Base-by-base conservation (phyloP, 1,140 invertebrate species). In the Drosophila cardini region DNA sequence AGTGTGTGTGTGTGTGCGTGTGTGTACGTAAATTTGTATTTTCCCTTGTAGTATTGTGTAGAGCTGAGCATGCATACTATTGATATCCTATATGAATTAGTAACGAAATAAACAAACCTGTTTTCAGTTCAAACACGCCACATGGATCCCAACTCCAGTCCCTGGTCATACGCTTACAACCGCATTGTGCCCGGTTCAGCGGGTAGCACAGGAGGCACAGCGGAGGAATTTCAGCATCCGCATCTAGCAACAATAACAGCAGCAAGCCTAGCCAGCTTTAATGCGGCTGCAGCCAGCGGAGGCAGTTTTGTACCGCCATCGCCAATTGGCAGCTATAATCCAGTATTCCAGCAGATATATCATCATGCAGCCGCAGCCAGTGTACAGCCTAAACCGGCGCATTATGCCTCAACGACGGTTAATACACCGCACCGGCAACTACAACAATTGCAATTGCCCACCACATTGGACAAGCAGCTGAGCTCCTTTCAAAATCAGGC, bases 271-370 rank as follows among this genome's bases (percentile, higher is more conserved):
- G 90, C 90, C 13, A 91, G 90, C 64, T 91, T 91, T 9, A 91
- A 91, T 82, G 90, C 90, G 26, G 85, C 85, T 30, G 90, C 90
- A 15, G 86, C 90, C 13, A 90, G 90, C 56, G 90, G 90, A 16
- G 90, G 90, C 11, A 91, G 87, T 46, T 91, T 91, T 75, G 90
- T 91, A 34, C 86, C 90, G 40, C 90, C 90, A 16, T 91, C 90
- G 46, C 90, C 90, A 1, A 91, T 91, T 5, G 80, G 90, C 76
- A 86, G 90, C 79, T 91, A 91, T 70, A 91, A 91, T 81, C 90
- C 87, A 80, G 86, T 90, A 90, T 91, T 91, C 72, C 90, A 91
- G 80, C 90, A 91, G 78, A 91, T 91, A 21, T 91, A 91, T 71
- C 90, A 91, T 71, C 90, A 91, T 87, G 90, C 90, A 32, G 90